Base-by-base conservation (phyloP, 2,113 vertebrate species). In the Thinocorus orbignyianus region DNA sequence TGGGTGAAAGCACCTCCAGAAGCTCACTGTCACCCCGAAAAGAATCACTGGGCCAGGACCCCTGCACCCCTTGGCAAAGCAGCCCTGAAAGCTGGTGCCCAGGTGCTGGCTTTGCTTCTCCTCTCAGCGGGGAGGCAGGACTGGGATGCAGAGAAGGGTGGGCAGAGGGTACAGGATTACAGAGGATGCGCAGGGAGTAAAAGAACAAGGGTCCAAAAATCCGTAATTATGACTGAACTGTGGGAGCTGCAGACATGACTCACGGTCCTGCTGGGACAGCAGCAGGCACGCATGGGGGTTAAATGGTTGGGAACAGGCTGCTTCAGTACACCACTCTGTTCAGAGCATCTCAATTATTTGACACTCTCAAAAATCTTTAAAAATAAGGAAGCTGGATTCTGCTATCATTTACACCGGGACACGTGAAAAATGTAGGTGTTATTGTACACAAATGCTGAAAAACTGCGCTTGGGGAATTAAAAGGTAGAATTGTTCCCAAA, bases 381-480 rank as follows among this genome's bases (percentile, higher is more conserved):
- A 77, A 48, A 3, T 17, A 52, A 51, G 57, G 80, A 23, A 64
- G 41, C 30, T 52, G 48, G 55, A 28, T 18, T 48, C 49, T 54
- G 64, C 37, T 57, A 49, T 35, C 1, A 2, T 16, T 68, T 65
- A 55, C 72, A 62, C 1, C 54, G 61, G 68, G 39, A 33, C 57
- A 26, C 4, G 0, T 1, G 9, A 42, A 37, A 73, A 72, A 7
- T 17, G 12, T 1, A 6, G 52, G 20, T 37, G 60, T 24, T 22
- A 18, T 0, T 33, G 60, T 7, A 17, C 60, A 41, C 19, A 55
- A 68, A 5, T 0, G 2, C 54, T 4, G 13, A n/a, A 37, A 58
- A 24, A 11, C 7, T 31, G 46, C 17, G 35, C 52, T 3, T 4
- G 33, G 17, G 37, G n/a, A 44, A 18, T n/a, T 17, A 30, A 23